A percentile compares a stretch with the other conserved stretches of the same genome.
Conservation (phyloP, 2,797 vertebrate genomes). For the Macroramphosus scolopax region DNA sequence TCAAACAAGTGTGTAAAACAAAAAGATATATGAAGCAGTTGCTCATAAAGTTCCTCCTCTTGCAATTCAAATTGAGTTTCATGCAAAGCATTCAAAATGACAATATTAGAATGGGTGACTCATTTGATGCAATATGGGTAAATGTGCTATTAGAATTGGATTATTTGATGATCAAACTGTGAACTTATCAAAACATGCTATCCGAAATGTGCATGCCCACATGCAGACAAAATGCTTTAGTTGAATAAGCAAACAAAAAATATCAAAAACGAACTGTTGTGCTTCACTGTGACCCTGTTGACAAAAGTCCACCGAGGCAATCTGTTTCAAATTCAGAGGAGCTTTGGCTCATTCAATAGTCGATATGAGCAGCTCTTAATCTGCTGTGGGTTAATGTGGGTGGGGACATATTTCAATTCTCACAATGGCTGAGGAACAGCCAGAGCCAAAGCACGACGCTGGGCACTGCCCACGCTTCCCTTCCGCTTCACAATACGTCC, state of each 20-base stretch:
- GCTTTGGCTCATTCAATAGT: constrained; percentile 8
- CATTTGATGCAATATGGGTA: constrained; percentile 7
- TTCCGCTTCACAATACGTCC: constrained; percentile 30
- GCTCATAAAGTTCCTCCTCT: too few relatives aligned
- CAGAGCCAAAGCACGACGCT: constrained; percentile 23
- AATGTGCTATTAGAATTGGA: too few relatives aligned
- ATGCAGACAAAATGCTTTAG: constrained; percentile 32
- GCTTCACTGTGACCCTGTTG: background rate
- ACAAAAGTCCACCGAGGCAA: constrained; percentile 1
- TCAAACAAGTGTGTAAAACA: constrained; percentile 9
- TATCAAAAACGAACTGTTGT: background rate
- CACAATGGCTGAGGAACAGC: constrained; percentile 48
- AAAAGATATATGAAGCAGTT: constrained; percentile 1
- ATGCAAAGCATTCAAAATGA: constrained; percentile 33
- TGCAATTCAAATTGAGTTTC: constrained; percentile 13
- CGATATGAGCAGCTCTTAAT: constrained; percentile 19
- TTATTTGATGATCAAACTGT: constrained; percentile 15
- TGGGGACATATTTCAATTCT: constrained; percentile 42
- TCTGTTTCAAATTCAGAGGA: constrained; percentile 2
- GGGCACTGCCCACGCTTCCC: constrained; percentile 40
- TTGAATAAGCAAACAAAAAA: constrained; percentile 7
- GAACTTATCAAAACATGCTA: background rate
- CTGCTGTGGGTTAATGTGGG: constrained; percentile 24
- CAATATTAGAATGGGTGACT: constrained; percentile 9
- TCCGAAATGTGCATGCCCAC: constrained; percentile 38